Evolutionary conservation across 1,140 invertebrate species (phyloP), one percentile per base, ranked within the genome.

Genomic region (Drosophila elegans): DNA sequence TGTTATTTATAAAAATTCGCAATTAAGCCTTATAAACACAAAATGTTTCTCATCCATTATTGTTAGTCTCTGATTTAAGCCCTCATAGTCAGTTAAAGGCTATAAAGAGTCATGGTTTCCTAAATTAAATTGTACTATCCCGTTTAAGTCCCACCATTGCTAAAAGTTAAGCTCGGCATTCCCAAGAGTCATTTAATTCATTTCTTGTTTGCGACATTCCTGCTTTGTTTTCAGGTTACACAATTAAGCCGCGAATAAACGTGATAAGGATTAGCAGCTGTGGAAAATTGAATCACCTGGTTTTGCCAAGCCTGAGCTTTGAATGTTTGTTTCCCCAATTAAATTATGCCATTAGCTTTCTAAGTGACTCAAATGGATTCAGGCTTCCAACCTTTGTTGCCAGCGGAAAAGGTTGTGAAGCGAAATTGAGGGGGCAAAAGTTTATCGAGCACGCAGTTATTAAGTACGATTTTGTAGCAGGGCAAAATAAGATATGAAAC

Each of bases 321-420:
- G 73, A 76, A 45, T 66, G 61, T 67, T 76, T 76, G 62, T 57
- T 27, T 59, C 61, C 42, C 16, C 45, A 76, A 76, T 76, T 76
- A n/a, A 76, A 57, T 76, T 76, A 76, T 52, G 48, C 38, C 45
- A 76, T 75, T 76, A 76, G 73, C 62, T 48, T 54, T 55, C 29
- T 44, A 54, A 56, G 46, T 21, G 72, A 48, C 53, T 52, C 53
- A 75, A 59, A 46, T 46, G 48, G 72, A 48, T 64, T 68, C 32
- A 41, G 29, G 32, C 44, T 49, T 46, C 67, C 67, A 45, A 42
- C 10, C 48, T 49, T 74, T 66, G 27, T 53, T 59, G 62, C 29
- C 36, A 57, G 52, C 64, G 44, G 38, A 72, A 4, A 41, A 13
- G 66, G 39, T 10, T 5, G 12, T 5, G 25, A 29, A 48, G 45